A percentile compares a stretch with the other conserved stretches of the same genome.
These are phyloP conservation scores for Acanthaster planci DNA, from an alignment of 35 echinoderm and acorn worm genomes.

Conservation along the genomic window DNA sequence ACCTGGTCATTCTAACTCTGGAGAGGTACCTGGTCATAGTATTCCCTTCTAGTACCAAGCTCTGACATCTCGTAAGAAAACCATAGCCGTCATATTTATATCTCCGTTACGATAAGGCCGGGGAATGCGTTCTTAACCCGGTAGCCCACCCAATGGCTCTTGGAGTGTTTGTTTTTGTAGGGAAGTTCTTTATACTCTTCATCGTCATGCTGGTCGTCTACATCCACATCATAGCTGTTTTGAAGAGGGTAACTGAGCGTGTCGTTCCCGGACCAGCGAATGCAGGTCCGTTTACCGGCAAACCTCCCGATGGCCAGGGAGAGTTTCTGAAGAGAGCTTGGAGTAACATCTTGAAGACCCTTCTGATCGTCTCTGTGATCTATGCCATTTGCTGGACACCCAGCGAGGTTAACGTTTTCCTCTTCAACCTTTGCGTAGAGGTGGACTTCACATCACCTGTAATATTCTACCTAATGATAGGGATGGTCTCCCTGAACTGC, in stretches of 20 bases:
- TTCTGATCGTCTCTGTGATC: conserved; percentile 52
- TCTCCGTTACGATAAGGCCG: background rate
- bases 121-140: background rate
- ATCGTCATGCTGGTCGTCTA: conserved; percentile 7
- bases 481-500: conserved; percentile 63
- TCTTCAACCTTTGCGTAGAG: no score
- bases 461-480: no score
- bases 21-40: conserved; percentile 72
- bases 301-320: conserved; percentile 16
- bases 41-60: conserved; percentile 36
- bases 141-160: background rate
- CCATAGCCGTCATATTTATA: background rate
- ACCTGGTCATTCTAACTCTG: conserved; percentile 49
- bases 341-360: conserved; percentile 51
- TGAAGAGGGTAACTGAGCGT: conserved; percentile 1
- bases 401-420: conserved; percentile 47
- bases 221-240: background rate
- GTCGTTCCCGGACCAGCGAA: background rate
- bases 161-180: background rate
- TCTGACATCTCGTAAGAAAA: background rate
- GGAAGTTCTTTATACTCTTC: conserved; percentile 28
- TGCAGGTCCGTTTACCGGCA: background rate
- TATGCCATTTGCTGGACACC: conserved; percentile 82
- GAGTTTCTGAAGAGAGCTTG: background rate
- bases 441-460: no score